Percentiles rank a stretch among this genome's conserved stretches.
These are phyloP conservation scores for Drosophila kanapiae DNA, from an alignment of 1,140 invertebrate genomes.

Conservation along the genomic window DNA sequence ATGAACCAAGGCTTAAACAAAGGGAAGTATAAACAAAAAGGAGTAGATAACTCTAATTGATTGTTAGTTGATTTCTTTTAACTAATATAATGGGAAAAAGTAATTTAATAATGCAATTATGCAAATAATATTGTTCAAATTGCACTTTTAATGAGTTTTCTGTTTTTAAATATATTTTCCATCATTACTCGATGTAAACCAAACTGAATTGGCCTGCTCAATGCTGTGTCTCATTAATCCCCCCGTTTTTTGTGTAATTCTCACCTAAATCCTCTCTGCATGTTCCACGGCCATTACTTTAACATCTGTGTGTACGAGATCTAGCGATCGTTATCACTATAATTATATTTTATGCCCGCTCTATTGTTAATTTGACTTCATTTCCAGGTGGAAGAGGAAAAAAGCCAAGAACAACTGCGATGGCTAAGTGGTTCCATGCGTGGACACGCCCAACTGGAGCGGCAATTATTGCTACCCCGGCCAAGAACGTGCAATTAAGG, in stretches of 20 bases:
- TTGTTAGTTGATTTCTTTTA: neutral
- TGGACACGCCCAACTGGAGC: constrained; percentile 49
- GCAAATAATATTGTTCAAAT: too few species aligned
- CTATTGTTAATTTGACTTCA: constrained; percentile 64
- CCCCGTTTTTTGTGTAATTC: constrained; percentile 12
- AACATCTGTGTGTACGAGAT: constrained; percentile 25
- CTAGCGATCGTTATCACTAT: constrained; percentile 67
- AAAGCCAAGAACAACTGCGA: constrained; percentile 28
- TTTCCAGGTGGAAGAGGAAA: constrained; percentile 35
- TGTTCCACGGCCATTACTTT: constrained; percentile 52
- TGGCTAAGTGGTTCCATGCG: constrained; percentile 65
- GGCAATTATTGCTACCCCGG: constrained; percentile 43
- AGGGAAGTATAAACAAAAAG: neutral
- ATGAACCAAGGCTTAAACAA: neutral
- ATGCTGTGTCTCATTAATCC: constrained; percentile 1
- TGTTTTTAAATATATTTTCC: neutral
- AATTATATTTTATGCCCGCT: constrained; percentile 47
- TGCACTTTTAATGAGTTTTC: neutral
- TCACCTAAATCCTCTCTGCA: constrained; percentile 48
- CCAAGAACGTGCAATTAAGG: constrained; percentile 46
- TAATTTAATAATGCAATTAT: neutral
- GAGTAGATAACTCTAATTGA: neutral
- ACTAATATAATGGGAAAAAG: neutral
- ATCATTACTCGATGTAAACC: neutral
- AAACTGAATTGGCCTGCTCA: neutral